These are phyloP conservation scores for Perdita meconis DNA, from an alignment of 2,888 invertebrate species.

Conservation along the genomic window DNA sequence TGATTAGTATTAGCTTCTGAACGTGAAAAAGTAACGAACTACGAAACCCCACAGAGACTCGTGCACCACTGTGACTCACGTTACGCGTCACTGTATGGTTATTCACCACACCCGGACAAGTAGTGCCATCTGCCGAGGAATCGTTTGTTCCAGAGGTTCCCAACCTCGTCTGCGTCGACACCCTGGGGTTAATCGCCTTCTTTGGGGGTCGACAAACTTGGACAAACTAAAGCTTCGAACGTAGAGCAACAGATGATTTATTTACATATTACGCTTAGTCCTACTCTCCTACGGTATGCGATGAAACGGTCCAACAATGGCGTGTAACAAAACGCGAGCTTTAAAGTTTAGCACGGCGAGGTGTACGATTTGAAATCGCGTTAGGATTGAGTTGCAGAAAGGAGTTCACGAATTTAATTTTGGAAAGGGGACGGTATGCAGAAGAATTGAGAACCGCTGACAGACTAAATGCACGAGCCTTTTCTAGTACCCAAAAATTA, in stretches of 20 bases:
- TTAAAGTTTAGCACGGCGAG: neutral
- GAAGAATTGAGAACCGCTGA: constrained; percentile 4
- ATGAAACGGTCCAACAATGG: neutral
- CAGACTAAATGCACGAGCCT: constrained; percentile 27
- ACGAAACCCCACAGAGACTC: constrained; percentile 40
- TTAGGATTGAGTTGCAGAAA: neutral
- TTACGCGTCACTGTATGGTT: constrained; percentile 69
- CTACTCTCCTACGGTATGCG: neutral
- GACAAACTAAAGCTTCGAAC: too few relatives aligned
- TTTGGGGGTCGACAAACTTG: neutral
- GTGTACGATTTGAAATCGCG: neutral
- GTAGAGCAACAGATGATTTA: neutral
- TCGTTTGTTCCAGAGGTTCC: constrained; percentile 1
- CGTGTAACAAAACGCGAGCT: neutral
- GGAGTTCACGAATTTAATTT: constrained; percentile 1
- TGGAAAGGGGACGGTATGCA: neutral
- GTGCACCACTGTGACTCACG: constrained; percentile 70
- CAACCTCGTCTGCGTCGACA: neutral
- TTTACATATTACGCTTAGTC: neutral
- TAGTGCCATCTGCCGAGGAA: constrained; percentile 62
- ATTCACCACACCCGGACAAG: constrained; percentile 75
- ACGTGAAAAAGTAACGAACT: constrained; percentile 11
- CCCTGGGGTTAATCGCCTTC: constrained; percentile 5
- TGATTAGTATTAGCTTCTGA: constrained; percentile 22
- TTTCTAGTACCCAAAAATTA: constrained; percentile 45